Percentiles rank a stretch among this genome's conserved stretches.
Evolutionary conservation across 2,113 vertebrate genomes (phyloP).

Genomic region (Rhinopomastus cyanomelas): DNA sequence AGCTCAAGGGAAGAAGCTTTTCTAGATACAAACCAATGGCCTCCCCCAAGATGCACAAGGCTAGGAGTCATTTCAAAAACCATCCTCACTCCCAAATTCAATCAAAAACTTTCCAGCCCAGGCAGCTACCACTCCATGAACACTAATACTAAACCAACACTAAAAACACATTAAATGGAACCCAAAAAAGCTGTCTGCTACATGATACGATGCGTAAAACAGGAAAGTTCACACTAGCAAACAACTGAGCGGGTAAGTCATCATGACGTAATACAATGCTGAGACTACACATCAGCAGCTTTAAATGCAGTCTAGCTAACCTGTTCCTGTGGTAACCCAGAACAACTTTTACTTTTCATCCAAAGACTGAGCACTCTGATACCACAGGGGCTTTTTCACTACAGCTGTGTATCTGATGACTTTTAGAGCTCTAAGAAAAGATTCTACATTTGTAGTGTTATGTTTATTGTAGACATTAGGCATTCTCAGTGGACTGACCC

Average conservation of each 20-base stretch:
- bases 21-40: neutral
- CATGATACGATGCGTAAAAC: neutral
- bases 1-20: neutral
- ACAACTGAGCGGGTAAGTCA: neutral
- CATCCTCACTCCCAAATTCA: too few relatives aligned
- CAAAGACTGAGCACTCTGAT: neutral
- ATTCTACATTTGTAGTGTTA: neutral
- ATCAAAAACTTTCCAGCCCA: neutral
- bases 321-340: neutral
- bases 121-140: neutral
- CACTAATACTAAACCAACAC: rapidly evolving
- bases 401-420: neutral
- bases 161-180: neutral
- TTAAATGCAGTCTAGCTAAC: neutral
- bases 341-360: neutral
- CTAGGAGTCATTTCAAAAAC: neutral
- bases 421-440: neutral
- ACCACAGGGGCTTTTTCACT: neutral
- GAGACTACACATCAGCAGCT: neutral
- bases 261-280: neutral
- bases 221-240: neutral
- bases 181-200: neutral
- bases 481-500: neutral
- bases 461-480: neutral
- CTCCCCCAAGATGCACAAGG: neutral